Evolutionary conservation across 2,888 invertebrate genomes (phyloP).

Genomic region (Oligia latruncula): DNA sequence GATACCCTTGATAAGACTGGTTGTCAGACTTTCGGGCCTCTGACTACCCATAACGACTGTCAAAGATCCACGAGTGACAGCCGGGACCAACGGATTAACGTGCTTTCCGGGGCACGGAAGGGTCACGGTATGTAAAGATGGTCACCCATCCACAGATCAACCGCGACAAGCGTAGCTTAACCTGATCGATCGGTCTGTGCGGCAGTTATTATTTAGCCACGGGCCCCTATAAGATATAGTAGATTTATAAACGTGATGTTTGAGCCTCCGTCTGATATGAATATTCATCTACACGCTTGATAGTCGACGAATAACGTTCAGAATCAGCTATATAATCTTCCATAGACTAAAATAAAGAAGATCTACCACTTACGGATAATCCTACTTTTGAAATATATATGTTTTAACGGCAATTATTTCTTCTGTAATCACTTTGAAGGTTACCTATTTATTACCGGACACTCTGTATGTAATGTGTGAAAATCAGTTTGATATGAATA

Average conservation of each 20-base stretch:
- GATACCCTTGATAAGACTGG: too few relatives aligned
- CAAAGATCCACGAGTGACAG: too few relatives aligned
- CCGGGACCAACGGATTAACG: too few relatives aligned
- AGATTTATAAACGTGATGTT: neutral
- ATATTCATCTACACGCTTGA: conserved; percentile 51
- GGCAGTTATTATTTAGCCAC: too few relatives aligned
- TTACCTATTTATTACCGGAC: neutral
- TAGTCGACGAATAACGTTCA: conserved; percentile 32
- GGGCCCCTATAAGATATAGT: neutral
- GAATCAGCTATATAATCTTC: conserved; percentile 24
- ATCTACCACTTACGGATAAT: neutral
- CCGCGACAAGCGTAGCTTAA: too few relatives aligned
- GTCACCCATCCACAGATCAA: too few relatives aligned
- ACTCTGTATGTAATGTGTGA: neutral
- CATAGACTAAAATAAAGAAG: neutral
- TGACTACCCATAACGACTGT: too few relatives aligned
- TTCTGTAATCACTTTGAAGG: neutral
- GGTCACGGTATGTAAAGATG: too few relatives aligned
- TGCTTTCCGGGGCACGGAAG: too few relatives aligned
- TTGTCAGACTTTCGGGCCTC: too few relatives aligned
- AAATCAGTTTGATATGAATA: conserved; percentile 40
- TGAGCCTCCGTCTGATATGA: conserved; percentile 18
- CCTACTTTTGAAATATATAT: neutral
- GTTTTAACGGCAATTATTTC: neutral
- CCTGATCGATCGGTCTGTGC: too few relatives aligned